Base-by-base conservation (phyloP, 2,888 invertebrate genomes). In the Xanthorhoe spadicearia region DNA sequence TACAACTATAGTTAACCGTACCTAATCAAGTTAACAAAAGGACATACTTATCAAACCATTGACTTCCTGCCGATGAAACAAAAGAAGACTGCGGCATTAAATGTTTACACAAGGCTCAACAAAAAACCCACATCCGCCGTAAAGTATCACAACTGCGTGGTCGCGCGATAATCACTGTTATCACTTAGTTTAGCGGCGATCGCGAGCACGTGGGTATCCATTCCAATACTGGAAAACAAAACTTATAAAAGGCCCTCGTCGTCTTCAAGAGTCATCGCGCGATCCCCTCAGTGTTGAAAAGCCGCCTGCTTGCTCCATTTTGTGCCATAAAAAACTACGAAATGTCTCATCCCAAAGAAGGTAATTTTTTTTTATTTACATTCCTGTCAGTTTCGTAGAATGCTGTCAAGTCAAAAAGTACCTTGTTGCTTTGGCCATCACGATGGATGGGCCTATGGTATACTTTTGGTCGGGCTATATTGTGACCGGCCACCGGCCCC, bases 321-420 rank as follows among this genome's bases (percentile, higher is more conserved):
- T 23, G 58, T 64, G 50, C 53, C 53, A 55, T 64, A 71, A 32
- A 74, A 67, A 68, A 7, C 51, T 65, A 61, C 72, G 74, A 83
- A 81, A 93, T 93, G 92, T 79, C 91, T 72, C 74, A 82, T 53
- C 91, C 91, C 7, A 91, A 87, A 85, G 85, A 91, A 92, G 92
- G 92, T 93, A 87, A 35, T 76, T 80, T 48, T 80, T 23, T 80
- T 76, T 77, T 73, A 70, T 77, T 74, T 71, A 69, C 61, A 64
- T 69, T 73, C 52, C 49, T 71, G 72, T 66, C 72, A 74, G 61
- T 56, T 35, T 64, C 10, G 7, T 74, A 73, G 67, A 74, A 75
- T 61, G 72, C 75, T 66, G 9, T 74, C 58, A 74, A 76, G 59
- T 77, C 71, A 17, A 74, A 69, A 68, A 70, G 69, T 69, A 18